Percentiles rank a stretch among this genome's conserved stretches.
These are phyloP conservation scores for Moxostoma hubbsi DNA, from an alignment of 2,797 vertebrate genomes.

Conservation along the genomic window DNA sequence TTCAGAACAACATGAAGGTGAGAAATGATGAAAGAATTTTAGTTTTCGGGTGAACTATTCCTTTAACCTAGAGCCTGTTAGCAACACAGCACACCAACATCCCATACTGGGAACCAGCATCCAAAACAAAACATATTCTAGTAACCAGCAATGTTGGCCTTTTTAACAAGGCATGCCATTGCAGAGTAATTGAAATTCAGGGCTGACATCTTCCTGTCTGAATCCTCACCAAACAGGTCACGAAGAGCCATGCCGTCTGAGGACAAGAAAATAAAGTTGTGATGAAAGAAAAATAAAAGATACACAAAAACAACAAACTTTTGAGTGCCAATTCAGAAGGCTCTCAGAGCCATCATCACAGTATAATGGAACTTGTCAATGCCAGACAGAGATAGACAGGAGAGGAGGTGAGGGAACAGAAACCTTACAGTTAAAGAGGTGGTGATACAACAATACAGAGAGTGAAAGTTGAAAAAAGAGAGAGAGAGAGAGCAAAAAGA, in stretches of 20 bases:
- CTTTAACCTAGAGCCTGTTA: too few species aligned
- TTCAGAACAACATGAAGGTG: too few species aligned
- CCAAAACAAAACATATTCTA: too few species aligned
- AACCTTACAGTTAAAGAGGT: conserved; percentile 44
- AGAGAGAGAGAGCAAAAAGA: conserved; percentile 41
- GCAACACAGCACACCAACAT: too few species aligned
- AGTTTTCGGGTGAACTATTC: too few species aligned
- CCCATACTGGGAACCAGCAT: too few species aligned
- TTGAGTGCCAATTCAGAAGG: conserved; percentile 29
- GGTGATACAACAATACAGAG: conserved; percentile 44
- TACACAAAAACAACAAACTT: conserved; percentile 29
- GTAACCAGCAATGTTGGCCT: too few species aligned
- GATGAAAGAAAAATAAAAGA: conserved; percentile 23
- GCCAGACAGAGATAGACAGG: conserved; percentile 23
- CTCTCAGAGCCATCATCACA: conserved; percentile 33
- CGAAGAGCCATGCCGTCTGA: neutral
- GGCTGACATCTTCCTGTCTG: neutral
- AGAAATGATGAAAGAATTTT: too few species aligned
- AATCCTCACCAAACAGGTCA: conserved; percentile 31
- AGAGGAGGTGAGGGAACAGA: neutral
- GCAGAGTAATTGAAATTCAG: conserved; percentile 6
- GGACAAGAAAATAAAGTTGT: conserved; percentile 36
- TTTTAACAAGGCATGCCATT: neutral
- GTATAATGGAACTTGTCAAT: conserved; percentile 42
- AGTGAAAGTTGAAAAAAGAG: too few species aligned